phyloP scores from a whole-genome alignment of 2,888 invertebrate species.

The Cephus rjabovi region DNA sequence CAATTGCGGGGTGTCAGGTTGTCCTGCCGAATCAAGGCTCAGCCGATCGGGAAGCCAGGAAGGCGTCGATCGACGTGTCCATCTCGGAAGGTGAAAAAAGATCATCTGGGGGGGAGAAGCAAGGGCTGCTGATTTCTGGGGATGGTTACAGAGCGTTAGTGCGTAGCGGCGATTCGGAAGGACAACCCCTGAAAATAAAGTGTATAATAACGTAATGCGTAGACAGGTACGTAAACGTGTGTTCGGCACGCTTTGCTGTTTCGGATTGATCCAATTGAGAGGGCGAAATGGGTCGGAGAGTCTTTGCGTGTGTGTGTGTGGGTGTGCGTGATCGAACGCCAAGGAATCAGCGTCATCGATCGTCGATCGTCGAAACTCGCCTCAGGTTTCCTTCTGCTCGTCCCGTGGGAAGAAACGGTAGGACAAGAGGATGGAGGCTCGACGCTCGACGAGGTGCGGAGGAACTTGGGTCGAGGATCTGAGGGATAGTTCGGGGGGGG shows the following conservation, averaged over 20 bases:
- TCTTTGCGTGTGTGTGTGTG: too few species aligned
- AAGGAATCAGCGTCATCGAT: too few species aligned
- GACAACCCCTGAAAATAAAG: slow-evolving; percentile 56
- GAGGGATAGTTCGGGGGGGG: slow-evolving; percentile 35
- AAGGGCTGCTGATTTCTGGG: not conserved
- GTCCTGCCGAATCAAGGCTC: slow-evolving; percentile 45
- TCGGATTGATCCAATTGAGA: slow-evolving; percentile 6
- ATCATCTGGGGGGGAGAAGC: not conserved
- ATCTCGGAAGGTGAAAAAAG: not conserved
- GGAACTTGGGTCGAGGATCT: not conserved
- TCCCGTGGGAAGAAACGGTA: not conserved
- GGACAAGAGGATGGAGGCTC: not conserved
- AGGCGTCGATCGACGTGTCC: not conserved
- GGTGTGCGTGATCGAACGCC: not conserved
- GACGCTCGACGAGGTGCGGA: not conserved
- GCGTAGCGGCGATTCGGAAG: slow-evolving; percentile 35
- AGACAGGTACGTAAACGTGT: slow-evolving; percentile 62
- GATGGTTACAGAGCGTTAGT: not conserved
- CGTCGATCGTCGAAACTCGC: not conserved
- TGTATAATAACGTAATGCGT: slow-evolving; percentile 60
- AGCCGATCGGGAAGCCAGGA: not conserved
- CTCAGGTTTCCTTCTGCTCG: not conserved
- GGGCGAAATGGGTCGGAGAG: slow-evolving; percentile 13
- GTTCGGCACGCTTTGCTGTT: slow-evolving; percentile 46
- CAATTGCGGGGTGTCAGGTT: slow-evolving; percentile 51